Conservation (phyloP, 2,888 invertebrate species). For the Candidula unifasciata region DNA sequence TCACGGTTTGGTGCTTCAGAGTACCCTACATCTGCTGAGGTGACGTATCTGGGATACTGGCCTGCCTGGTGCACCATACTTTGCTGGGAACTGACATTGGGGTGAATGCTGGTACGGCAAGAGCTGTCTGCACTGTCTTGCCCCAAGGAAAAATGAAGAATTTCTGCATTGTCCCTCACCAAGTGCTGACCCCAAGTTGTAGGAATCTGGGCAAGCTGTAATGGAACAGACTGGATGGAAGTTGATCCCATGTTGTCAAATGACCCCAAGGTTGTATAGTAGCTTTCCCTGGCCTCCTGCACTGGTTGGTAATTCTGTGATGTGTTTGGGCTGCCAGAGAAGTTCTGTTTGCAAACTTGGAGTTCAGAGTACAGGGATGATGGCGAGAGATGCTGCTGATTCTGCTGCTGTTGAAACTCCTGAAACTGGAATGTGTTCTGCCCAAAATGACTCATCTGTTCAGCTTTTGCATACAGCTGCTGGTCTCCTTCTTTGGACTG, state of each 20-base stretch:
- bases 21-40: neutral
- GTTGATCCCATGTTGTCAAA: slow-evolving; percentile 1
- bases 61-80: slow-evolving; percentile 15
- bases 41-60: slow-evolving; percentile 17
- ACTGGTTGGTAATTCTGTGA: neutral
- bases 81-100: neutral
- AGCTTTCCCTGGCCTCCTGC: neutral
- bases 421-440: slow-evolving; percentile 11
- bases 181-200: slow-evolving; percentile 4
- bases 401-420: neutral
- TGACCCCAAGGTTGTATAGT: neutral
- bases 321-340: slow-evolving; percentile 1
- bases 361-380: neutral
- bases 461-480: neutral
- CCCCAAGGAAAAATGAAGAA: neutral
- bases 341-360: neutral
- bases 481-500: slow-evolving; percentile 1
- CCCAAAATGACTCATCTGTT: neutral
- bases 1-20: slow-evolving; percentile 18
- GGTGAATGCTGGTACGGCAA: neutral
- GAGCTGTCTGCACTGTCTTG: slow-evolving; percentile 10
- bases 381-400: neutral
- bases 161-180: neutral
- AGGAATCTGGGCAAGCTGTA: slow-evolving; percentile 6
- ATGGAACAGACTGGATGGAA: neutral